Evolutionary conservation across 2,113 vertebrate species (phyloP).

Genomic region (Syngnathus floridae): DNA sequence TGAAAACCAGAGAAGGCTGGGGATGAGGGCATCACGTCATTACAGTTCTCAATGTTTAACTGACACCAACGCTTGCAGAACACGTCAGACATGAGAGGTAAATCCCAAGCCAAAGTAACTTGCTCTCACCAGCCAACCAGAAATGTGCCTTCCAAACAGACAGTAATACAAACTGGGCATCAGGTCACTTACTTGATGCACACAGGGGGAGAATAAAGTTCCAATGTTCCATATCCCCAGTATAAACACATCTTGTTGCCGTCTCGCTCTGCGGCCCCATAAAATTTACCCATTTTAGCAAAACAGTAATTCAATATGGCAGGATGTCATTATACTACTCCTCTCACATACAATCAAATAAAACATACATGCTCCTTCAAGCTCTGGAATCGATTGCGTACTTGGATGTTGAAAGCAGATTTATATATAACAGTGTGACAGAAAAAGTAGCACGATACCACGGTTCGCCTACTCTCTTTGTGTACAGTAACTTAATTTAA

Average conservation of each 20-base stretch:
- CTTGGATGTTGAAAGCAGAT: not conserved
- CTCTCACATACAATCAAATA: not conserved
- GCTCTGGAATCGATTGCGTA: not conserved
- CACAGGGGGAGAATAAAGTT: conserved; percentile 13
- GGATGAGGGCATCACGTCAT: conserved; percentile 35
- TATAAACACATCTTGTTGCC: conserved; percentile 21
- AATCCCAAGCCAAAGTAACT: conserved; percentile 16
- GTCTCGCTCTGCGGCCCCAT: not conserved
- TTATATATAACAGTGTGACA: not conserved
- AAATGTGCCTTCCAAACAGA: not conserved
- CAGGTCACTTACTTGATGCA: conserved; percentile 7
- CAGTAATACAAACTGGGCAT: conserved; percentile 14
- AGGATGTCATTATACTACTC: not conserved
- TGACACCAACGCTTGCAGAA: conserved; percentile 24
- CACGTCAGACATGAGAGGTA: conserved; percentile 28
- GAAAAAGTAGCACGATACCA: not conserved
- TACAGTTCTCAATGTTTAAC: conserved; percentile 32
- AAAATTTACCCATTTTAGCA: conserved; percentile 15
- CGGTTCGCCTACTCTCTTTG: not conserved
- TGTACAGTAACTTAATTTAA: not conserved
- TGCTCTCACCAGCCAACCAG: not conserved
- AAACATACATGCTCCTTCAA: conserved; percentile 5
- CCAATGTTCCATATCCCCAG: conserved; percentile 9
- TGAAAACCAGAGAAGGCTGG: conserved; percentile 42
- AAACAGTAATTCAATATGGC: conserved; percentile 9